Conservation (phyloP, 92 coral and sea anemone species). For the Montipora capitata region DNA sequence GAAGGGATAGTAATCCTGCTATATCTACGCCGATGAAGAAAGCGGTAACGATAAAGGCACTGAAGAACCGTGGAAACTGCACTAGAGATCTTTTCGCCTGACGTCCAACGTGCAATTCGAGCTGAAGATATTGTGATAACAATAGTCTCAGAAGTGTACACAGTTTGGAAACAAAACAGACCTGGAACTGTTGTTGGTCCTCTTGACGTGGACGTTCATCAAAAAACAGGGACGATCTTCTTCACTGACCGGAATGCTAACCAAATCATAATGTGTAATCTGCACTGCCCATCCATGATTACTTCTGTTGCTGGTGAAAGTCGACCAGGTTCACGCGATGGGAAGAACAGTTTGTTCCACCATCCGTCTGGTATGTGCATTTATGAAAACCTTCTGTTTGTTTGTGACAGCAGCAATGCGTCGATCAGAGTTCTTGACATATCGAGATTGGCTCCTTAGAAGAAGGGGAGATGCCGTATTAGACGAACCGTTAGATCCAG, state of each 20-base stretch:
- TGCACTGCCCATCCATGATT: slow-evolving; percentile 14
- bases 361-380: slow-evolving; percentile 62
- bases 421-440: too few relatives aligned
- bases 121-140: slow-evolving; percentile 2
- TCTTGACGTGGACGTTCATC: slow-evolving; percentile 29
- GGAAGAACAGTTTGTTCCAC: slow-evolving; percentile 28
- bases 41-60: neutral
- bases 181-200: slow-evolving; percentile 38
- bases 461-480: too few relatives aligned
- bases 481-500: too few relatives aligned
- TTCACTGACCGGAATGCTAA: neutral
- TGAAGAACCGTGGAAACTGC: neutral
- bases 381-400: slow-evolving; percentile 24
- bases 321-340: slow-evolving; percentile 38
- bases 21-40: too few relatives aligned
- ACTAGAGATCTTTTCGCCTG: neutral
- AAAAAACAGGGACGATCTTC: slow-evolving; percentile 33
- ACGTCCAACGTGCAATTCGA: neutral
- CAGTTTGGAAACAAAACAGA: slow-evolving; percentile 59
- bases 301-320: slow-evolving; percentile 24
- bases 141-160: slow-evolving; percentile 44
- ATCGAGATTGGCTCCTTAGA: too few relatives aligned
- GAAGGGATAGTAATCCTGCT: too few relatives aligned
- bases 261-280: neutral
- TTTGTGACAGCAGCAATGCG: slow-evolving; percentile 54